Conservation (phyloP, 2,888 invertebrate species). For the Drosophila mayaguana region DNA sequence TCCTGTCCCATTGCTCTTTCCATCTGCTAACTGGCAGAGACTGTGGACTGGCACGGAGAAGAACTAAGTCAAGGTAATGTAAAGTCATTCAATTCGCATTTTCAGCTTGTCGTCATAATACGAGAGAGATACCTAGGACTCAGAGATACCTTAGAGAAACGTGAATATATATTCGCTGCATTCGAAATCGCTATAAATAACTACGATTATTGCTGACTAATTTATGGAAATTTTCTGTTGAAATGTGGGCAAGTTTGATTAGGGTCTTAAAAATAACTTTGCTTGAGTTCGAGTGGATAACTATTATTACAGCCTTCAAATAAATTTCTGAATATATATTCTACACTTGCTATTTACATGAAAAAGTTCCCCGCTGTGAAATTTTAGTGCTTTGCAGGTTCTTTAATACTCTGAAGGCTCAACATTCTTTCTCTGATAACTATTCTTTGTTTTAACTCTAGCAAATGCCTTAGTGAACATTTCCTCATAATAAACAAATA, state of each 20-base stretch:
- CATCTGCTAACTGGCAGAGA: slow-evolving; percentile 26
- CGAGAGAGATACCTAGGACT: not conserved
- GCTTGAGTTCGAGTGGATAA: not conserved
- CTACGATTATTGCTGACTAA: not conserved
- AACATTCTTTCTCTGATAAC: not conserved
- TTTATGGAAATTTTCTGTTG: not conserved
- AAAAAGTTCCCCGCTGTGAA: not conserved
- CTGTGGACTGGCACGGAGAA: slow-evolving; percentile 10
- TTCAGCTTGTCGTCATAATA: slow-evolving; percentile 6
- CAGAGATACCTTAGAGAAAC: too few relatives aligned
- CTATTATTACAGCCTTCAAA: not conserved
- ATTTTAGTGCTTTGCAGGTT: not conserved
- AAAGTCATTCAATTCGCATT: slow-evolving; percentile 37
- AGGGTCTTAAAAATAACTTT: not conserved
- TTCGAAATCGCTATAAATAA: not conserved
- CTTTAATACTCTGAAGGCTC: not conserved
- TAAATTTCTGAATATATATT: not conserved
- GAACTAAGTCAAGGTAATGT: slow-evolving; percentile 37
- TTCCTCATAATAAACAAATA: not conserved
- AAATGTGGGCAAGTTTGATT: too few relatives aligned
- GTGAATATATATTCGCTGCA: not conserved
- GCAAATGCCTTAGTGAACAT: not conserved
- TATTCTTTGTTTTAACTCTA: not conserved
- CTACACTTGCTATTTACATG: not conserved
- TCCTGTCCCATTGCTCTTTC: slow-evolving; percentile 41